Evolutionary conservation across 2,113 vertebrate genomes (phyloP), one percentile per base, ranked within the genome.

Genomic region (Pseudois nayaur): DNA sequence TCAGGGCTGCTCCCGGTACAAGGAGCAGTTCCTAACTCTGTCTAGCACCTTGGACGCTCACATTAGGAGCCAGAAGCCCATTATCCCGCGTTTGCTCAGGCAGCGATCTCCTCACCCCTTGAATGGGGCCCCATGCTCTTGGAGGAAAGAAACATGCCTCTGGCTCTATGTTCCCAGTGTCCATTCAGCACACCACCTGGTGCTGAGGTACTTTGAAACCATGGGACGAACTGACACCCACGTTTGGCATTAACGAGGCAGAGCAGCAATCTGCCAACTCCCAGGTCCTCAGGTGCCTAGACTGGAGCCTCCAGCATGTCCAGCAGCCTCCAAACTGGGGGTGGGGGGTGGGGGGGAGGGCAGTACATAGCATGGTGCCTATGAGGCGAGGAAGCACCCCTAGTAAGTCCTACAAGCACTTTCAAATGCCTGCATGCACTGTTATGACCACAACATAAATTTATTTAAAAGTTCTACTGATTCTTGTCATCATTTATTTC

Each of bases 401-500:
- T 13, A 29, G 27, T 16, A 50, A 12, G 67, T 52, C 79, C 36
- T 36, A 43, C 54, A 29, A 8, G 21, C 10, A 19, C 13, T 94
- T 81, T n/a, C 79, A 89, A 71, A 62, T 23, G 87, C 43, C 67
- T 52, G 7, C 2, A 52, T 27, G 74, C 2, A 25, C n/a, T 50
- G 52, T 6, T 81, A 55, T 93, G 94, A 91, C 45, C 86, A 67
- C 79, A 52, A 31, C 27, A 78, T 21, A 52, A 45, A 59, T 87
- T 2, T 31, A 81, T 21, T 76, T 45, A 74, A 33, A 86, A 93
- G 55, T 12, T 62, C 54, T 29, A 48, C 31, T 76, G 6, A 87
- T 92, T 60, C 36, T 94, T 82, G 50, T 57, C 40, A 48, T 50
- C 79, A 55, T 13, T 21, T 14, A 43, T 60, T 93, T 95, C 79